Evolutionary conservation across 2,888 invertebrate species (phyloP).

Genomic region (Dynastes hyllus): DNA sequence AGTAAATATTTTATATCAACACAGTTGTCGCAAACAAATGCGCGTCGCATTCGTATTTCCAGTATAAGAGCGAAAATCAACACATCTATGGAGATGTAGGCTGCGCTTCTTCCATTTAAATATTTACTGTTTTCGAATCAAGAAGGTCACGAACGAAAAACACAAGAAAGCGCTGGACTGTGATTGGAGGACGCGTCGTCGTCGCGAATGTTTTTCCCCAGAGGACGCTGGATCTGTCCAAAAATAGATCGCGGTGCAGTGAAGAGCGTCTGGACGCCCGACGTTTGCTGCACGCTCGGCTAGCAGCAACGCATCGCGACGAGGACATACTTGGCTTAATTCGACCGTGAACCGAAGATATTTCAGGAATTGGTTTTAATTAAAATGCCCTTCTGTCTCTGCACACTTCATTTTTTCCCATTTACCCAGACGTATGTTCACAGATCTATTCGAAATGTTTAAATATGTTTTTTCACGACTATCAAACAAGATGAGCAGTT

Average conservation of each 20-base stretch:
- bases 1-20: neutral
- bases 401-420: neutral
- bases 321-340: slow-evolving; percentile 31
- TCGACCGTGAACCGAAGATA: slow-evolving; percentile 41
- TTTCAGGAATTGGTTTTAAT: slow-evolving; percentile 44
- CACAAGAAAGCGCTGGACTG: slow-evolving; percentile 6
- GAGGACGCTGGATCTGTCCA: neutral
- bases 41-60: no score
- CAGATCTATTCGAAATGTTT: neutral
- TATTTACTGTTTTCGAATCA: slow-evolving; percentile 26
- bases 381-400: slow-evolving; percentile 10
- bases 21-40: neutral
- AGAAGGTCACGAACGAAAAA: slow-evolving; percentile 38
- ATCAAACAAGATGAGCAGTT: no score
- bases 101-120: neutral
- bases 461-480: no score
- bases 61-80: slow-evolving; percentile 19
- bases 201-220: slow-evolving; percentile 20
- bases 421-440: neutral
- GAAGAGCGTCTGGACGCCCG: slow-evolving; percentile 34
- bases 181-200: slow-evolving; percentile 15
- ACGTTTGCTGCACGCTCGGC: slow-evolving; percentile 3
- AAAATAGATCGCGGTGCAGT: slow-evolving; percentile 31
- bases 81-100: neutral
- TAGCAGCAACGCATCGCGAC: slow-evolving; percentile 14